A percentile compares a stretch with the other conserved stretches of the same genome.
Conservation (phyloP, 2,888 invertebrate species). For the Timema cristinae region DNA sequence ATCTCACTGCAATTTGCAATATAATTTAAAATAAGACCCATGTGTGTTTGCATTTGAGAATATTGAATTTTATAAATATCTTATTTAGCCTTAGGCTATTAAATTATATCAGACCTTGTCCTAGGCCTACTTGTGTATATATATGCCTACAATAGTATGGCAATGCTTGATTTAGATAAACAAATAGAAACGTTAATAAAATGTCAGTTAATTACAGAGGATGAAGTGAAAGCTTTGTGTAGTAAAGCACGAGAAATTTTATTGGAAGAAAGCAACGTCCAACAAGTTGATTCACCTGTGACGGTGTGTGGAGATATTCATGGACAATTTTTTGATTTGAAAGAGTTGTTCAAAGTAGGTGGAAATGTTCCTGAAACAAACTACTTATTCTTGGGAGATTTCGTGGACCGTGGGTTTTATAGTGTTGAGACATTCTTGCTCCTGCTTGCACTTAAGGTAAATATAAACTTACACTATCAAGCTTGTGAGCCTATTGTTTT, state of each 20-base stretch:
- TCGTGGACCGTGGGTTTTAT: conserved; percentile 10
- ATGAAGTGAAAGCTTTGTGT: conserved; percentile 15
- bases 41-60: no score
- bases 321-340: conserved; percentile 12
- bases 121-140: no score
- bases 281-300: conserved; percentile 9
- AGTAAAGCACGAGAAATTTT: conserved; percentile 11
- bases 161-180: not conserved
- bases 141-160: no score
- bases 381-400: conserved; percentile 11
- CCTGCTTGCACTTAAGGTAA: conserved; percentile 59
- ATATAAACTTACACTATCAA: not conserved
- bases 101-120: no score
- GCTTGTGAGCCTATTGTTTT: no score
- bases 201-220: conserved; percentile 1
- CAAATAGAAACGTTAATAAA: conserved; percentile 6
- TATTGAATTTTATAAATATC: no score
- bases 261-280: conserved; percentile 10
- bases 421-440: conserved; percentile 11
- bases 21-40: no score
- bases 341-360: conserved; percentile 10
- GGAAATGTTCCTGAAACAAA: conserved; percentile 11
- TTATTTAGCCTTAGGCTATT: no score
- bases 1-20: no score
- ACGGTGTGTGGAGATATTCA: conserved; percentile 13